Evolutionary conservation across 2,888 invertebrate species (phyloP).

Genomic region (Callyntrura sp.): DNA sequence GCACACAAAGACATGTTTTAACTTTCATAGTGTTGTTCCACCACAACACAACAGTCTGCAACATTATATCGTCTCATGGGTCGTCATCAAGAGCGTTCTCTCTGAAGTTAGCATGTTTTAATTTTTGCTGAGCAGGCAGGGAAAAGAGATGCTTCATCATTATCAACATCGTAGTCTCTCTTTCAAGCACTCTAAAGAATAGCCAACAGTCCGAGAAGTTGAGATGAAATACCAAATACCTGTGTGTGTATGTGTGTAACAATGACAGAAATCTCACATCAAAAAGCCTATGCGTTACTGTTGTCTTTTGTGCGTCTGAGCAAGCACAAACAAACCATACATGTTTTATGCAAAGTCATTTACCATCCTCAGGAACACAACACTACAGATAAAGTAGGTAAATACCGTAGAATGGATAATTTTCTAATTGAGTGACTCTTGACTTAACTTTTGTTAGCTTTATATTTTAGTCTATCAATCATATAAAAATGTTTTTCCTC

Average conservation of each 20-base stretch:
- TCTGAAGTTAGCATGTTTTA: constrained; percentile 18
- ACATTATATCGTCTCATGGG: not conserved
- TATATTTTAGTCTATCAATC: constrained; percentile 22
- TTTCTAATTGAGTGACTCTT: constrained; percentile 73
- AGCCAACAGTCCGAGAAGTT: too few relatives aligned
- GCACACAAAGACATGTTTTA: constrained; percentile 24
- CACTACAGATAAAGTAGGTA: constrained; percentile 46
- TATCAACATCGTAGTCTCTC: too few relatives aligned
- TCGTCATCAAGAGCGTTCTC: not conserved
- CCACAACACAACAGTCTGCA: not conserved
- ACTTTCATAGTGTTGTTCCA: not conserved
- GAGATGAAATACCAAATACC: constrained; percentile 45
- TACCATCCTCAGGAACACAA: constrained; percentile 39
- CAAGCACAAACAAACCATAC: constrained; percentile 41
- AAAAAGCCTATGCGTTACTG: constrained; percentile 21
- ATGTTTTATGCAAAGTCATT: constrained; percentile 66
- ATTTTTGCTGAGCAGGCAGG: constrained; percentile 27
- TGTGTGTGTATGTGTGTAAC: too few relatives aligned
- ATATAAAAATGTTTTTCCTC: not conserved
- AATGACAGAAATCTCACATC: constrained; percentile 55
- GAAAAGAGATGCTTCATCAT: constrained; percentile 36
- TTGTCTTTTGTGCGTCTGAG: too few relatives aligned
- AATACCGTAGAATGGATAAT: constrained; percentile 47
- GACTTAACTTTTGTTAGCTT: constrained; percentile 41
- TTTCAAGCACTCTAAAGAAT: too few relatives aligned